Evolutionary conservation across 1,140 invertebrate species (phyloP).

Genomic region (Lineus longissimus): DNA sequence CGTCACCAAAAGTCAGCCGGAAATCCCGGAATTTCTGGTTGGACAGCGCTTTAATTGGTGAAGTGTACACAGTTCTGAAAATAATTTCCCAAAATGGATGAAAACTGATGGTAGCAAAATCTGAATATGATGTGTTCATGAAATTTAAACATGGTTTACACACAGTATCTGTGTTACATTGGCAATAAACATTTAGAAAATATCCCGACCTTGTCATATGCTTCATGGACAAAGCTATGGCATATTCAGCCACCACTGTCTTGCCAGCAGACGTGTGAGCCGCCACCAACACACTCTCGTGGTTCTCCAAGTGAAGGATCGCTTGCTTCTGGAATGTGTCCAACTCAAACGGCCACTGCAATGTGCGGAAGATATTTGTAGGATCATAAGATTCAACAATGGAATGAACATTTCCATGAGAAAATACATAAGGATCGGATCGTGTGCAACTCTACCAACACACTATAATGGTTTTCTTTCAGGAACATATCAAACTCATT

Average conservation of each 20-base stretch:
- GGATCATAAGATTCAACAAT: neutral
- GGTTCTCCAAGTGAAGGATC: slow-evolving; percentile 87
- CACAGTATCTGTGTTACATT: too few relatives aligned
- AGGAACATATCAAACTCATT: too few relatives aligned
- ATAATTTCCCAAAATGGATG: slow-evolving; percentile 20
- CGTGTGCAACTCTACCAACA: too few relatives aligned
- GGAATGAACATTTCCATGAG: neutral
- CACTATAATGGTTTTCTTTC: too few relatives aligned
- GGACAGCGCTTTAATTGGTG: slow-evolving; percentile 97
- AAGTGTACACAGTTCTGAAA: slow-evolving; percentile 92
- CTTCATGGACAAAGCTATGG: slow-evolving; percentile 82
- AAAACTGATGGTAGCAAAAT: neutral
- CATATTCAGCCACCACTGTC: slow-evolving; percentile 98
- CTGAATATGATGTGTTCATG: neutral
- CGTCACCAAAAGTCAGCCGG: slow-evolving; percentile 78
- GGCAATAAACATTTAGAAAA: too few relatives aligned
- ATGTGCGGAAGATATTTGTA: slow-evolving; percentile 9
- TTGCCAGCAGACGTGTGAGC: slow-evolving; percentile 99
- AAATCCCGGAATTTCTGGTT: slow-evolving; percentile 99
- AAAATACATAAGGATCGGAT: too few relatives aligned
- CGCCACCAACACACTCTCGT: slow-evolving; percentile 94
- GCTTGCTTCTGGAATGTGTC: slow-evolving; percentile 97
- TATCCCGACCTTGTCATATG: slow-evolving; percentile 77
- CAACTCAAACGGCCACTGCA: slow-evolving; percentile 82
- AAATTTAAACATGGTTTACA: too few relatives aligned